Evolutionary conservation across 2,888 invertebrate species (phyloP), one percentile per base, ranked within the genome.

Genomic region (Acrobeloides nanus): DNA sequence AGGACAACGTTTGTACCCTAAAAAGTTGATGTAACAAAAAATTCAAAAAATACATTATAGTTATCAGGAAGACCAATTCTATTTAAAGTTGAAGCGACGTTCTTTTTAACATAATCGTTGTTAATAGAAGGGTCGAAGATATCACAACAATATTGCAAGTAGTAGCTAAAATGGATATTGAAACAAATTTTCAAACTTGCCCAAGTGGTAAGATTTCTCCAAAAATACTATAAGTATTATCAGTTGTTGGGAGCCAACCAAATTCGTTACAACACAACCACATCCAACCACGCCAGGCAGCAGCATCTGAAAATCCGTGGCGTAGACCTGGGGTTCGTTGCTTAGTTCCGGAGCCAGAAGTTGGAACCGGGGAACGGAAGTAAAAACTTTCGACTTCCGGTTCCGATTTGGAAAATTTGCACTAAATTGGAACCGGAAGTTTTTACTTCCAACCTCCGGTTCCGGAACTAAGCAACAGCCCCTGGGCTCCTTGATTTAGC

Each of bases 1-100:
- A 67, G 47, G 10, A 67, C 59, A 12, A 67, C 52, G 35, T 67
- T 67, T 5, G 60, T 56, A 15, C 37, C 52, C 50, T 50, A 12
- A 43, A 50, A 12, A n/a, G n/a, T n/a, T n/a, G n/a, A n/a, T n/a
- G n/a, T 12, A 6, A 7, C 8, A n/a, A 29, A n/a, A 29, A 29
- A 29, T n/a, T 10, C 8, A 12, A 8, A 29, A 8, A 29, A 29
- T 8, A 43, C 46, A 7, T 48, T 48, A 39, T 38, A 48, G 20
- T 48, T 21, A 25, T 48, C 48, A 4, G 51, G 38, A 12, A 32
- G 31, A 12, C 48, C 48, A 33, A 32, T 38, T 24, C 27, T 27
- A 12, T 48, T 18, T 38, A 51, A 25, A 12, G 47, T 39, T n/a
- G n/a, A n/a, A n/a, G n/a, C n/a, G n/a, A n/a, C n/a, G n/a, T n/a